A percentile compares a stretch with the other conserved stretches of the same genome.
Evolutionary conservation across 64 coral and sea anemone species (phyloP).

Genomic region (Stylophora pistillata): DNA sequence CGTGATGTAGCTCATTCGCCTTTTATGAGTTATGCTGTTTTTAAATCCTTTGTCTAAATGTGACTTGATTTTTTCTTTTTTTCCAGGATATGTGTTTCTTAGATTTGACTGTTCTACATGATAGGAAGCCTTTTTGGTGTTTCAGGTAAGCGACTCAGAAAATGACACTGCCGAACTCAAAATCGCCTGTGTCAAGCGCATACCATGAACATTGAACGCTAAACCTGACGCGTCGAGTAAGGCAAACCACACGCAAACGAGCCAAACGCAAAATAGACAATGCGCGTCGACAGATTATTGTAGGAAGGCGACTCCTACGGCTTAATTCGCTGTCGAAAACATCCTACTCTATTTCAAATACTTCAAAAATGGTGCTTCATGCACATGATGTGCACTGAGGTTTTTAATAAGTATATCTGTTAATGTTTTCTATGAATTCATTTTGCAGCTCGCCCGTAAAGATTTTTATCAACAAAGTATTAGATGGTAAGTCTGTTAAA

Average conservation of each 20-base stretch:
- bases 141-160: constrained; percentile 19
- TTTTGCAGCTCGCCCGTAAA: constrained; percentile 31
- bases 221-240: no score
- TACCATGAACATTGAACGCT: neutral
- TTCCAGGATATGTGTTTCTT: constrained; percentile 48
- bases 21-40: neutral
- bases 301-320: no score
- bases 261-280: no score
- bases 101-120: constrained; percentile 61
- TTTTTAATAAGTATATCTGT: no score
- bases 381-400: no score
- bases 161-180: neutral
- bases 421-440: no score
- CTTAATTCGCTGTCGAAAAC: no score
- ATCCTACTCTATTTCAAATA: no score
- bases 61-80: neutral
- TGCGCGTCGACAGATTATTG: no score
- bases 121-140: constrained; percentile 55
- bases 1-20: no score
- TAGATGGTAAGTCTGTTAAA: constrained; percentile 17
- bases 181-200: neutral
- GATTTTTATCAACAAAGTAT: neutral
- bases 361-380: no score
- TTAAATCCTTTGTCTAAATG: no score
- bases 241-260: neutral